Percentiles rank a stretch among this genome's conserved stretches.
Evolutionary conservation across 2,797 vertebrate genomes (phyloP).

Genomic region (Microcaecilia unicolor): DNA sequence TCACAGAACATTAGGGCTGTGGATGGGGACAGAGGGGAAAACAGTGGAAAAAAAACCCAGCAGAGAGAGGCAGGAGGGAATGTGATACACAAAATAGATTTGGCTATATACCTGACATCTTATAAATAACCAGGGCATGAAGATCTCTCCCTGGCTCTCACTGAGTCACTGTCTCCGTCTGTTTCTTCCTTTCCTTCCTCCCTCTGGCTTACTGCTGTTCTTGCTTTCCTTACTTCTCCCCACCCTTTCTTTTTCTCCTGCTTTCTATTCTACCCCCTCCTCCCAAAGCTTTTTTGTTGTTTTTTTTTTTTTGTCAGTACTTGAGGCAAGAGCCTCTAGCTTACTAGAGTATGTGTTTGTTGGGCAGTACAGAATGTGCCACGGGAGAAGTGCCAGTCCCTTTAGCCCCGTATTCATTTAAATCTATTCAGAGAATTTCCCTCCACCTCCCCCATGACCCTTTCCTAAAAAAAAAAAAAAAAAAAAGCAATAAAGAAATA

Average conservation of each 20-base stretch:
- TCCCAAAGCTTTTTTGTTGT: no score
- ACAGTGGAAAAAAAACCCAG: no score
- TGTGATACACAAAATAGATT: not conserved
- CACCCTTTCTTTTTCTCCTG: not conserved
- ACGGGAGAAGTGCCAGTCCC: not conserved
- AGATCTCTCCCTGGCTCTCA: not conserved
- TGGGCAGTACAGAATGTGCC: not conserved
- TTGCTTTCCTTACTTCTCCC: not conserved
- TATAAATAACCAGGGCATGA: not conserved
- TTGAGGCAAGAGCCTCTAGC: rapidly evolving
- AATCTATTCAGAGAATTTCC: no score
- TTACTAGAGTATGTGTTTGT: no score
- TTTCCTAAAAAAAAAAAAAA: no score
- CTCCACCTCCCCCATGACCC: no score
- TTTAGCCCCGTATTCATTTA: not conserved
- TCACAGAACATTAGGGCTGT: rapidly evolving
- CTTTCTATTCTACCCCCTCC: no score
- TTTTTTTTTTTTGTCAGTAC: no score
- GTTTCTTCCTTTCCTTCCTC: no score
- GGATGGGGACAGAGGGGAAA: not conserved
- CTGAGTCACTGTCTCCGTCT: no score
- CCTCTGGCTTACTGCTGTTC: not conserved
- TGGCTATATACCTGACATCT: not conserved
- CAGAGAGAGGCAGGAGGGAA: not conserved
- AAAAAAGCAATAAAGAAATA: no score